Conservation (phyloP, 1,140 invertebrate species). For the Apis laboriosa region DNA sequence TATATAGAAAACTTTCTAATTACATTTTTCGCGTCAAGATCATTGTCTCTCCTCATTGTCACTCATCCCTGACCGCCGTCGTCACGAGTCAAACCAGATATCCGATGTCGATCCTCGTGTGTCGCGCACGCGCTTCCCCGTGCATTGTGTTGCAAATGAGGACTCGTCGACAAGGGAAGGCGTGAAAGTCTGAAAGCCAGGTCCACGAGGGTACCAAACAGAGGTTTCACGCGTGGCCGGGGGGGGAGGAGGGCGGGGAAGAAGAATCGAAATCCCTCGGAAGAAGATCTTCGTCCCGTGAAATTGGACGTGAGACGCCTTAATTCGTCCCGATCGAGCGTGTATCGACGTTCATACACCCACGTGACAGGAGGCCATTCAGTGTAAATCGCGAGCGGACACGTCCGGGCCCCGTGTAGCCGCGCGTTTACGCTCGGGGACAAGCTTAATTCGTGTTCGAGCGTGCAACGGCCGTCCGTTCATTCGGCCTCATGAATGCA, state of each 20-base stretch:
- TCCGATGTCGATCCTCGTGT: conserved; percentile 4
- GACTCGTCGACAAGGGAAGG: not conserved
- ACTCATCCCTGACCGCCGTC: too few species aligned
- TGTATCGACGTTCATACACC: conserved; percentile 35
- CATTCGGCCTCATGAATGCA: conserved; percentile 51
- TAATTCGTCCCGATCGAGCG: not conserved
- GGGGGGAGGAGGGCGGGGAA: too few species aligned
- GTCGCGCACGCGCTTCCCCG: conserved; percentile 35
- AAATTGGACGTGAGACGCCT: not conserved
- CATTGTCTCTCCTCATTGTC: too few species aligned
- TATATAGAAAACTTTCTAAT: too few species aligned
- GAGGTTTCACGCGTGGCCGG: not conserved
- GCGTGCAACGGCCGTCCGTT: conserved; percentile 27
- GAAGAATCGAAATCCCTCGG: not conserved
- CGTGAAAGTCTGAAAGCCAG: conserved; percentile 19
- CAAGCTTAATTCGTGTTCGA: conserved; percentile 39
- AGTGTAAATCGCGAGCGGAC: conserved; percentile 33
- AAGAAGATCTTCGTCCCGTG: not conserved
- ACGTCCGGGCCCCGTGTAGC: conserved; percentile 9
- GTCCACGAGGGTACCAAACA: not conserved
- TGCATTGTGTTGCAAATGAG: conserved; percentile 49
- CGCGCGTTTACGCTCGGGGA: conserved; percentile 28
- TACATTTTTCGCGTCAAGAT: too few species aligned
- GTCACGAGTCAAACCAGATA: too few species aligned
- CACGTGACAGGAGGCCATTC: conserved; percentile 41